Base-by-base conservation (phyloP, 2,888 invertebrate genomes). In the Pandemis heparana region DNA sequence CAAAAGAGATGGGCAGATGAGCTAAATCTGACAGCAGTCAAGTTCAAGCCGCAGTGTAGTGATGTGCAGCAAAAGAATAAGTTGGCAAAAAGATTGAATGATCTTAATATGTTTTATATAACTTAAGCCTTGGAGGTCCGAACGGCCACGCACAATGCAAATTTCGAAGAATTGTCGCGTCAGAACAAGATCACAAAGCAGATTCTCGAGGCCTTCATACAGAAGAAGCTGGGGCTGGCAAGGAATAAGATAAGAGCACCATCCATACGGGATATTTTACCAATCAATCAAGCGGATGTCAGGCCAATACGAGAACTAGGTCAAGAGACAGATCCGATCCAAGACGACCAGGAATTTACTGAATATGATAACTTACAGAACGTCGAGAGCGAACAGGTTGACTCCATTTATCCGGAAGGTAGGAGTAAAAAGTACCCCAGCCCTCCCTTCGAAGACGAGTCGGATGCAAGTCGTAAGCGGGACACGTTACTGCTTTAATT, bases 131-230 rank as follows among this genome's bases (percentile, higher is more conserved):
- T 46, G 61, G 6, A 39, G 65, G 18, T 65, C 64, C 23, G 60
- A 74, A 32, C 74, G 73, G 74, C 14, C 41, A 48, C 48, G 46
- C 43, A 70, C 70, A 70, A 74, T 74, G 48, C 70, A 60, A 67
- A 88, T 82, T 79, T 88, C 69, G 94, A 95, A 79, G 97, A 97
- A 89, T 89, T 97, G 88, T 96, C 96, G 81, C 93, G 97, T 77
- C 97, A 97, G 95, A 97, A 97, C 94, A 95, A 95, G 88, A 97
- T 97, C 87, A 97, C 97, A 43, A 96, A 96, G 89, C 96, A 97
- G 93, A 97, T 97, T 79, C 95, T 97, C 78, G 96, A 97, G 84
- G 96, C 96, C 75, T 97, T 95, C 84, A 92, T 97, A 77, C 96
- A 97, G 87, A 95, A 96, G 84, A 95, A 96, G 60, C 86, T 97